phyloP scores from a whole-genome alignment of 1,140 invertebrate species.

The Formica selysi region DNA sequence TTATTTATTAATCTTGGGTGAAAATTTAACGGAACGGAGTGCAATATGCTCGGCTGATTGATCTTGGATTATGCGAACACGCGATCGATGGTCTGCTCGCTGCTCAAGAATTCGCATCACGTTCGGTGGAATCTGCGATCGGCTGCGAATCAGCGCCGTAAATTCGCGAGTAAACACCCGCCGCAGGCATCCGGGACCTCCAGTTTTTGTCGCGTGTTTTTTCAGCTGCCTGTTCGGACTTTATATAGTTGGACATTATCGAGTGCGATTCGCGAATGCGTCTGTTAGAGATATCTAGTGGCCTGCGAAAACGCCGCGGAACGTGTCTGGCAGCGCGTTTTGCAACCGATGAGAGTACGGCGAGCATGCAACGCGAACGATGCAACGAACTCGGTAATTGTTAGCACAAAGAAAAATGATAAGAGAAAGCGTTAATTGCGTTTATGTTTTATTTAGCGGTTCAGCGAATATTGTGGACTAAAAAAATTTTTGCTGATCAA shows the following conservation, averaged over 20 bases:
- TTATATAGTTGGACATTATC: constrained; percentile 59
- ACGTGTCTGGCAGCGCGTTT: neutral
- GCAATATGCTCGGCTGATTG: neutral
- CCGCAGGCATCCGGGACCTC: constrained; percentile 1
- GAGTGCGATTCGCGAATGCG: constrained; percentile 32
- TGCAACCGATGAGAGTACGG: neutral
- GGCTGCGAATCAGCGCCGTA: neutral
- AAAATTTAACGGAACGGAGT: neutral
- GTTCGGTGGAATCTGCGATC: constrained; percentile 37
- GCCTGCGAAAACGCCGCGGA: neutral
- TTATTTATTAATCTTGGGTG: neutral
- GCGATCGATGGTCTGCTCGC: neutral
- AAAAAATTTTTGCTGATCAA: neutral
- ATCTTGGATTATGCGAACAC: constrained; percentile 1
- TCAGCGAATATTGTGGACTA: neutral
- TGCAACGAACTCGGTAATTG: constrained; percentile 6
- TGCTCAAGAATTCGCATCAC: constrained; percentile 21
- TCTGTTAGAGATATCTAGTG: constrained; percentile 18
- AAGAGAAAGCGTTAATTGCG: neutral
- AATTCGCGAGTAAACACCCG: constrained; percentile 50
- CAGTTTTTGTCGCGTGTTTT: constrained; percentile 53
- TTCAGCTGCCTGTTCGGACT: constrained; percentile 24
- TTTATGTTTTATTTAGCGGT: neutral
- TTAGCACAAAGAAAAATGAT: constrained; percentile 4
- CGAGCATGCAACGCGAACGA: neutral